phyloP scores from a whole-genome alignment of 2,888 invertebrate genomes.

The Chymomyza fuscimana region DNA sequence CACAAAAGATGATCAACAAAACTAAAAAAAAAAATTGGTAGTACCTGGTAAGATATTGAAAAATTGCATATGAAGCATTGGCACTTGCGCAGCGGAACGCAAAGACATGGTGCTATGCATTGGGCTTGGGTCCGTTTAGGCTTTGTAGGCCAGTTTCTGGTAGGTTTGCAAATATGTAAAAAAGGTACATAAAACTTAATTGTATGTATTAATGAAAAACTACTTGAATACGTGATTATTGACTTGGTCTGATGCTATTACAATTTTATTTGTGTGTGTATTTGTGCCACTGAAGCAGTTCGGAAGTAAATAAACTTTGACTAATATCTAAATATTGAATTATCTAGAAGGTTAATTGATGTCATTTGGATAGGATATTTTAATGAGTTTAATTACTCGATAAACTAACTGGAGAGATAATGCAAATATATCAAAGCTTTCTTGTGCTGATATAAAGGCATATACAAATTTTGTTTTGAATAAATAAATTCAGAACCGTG shows the following conservation, averaged over 20 bases:
- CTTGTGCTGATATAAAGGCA: too few relatives aligned
- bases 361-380: neutral
- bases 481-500: too few relatives aligned
- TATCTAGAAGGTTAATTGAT: neutral
- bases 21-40: conserved; percentile 22
- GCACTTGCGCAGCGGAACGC: neutral
- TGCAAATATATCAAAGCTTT: too few relatives aligned
- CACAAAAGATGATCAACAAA: conserved; percentile 26
- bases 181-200: neutral
- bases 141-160: neutral
- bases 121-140: neutral
- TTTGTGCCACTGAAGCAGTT: neutral
- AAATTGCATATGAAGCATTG: conserved; percentile 40
- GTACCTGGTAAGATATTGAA: conserved; percentile 5
- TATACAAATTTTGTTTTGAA: too few relatives aligned
- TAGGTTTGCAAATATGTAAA: neutral
- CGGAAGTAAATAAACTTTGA: neutral
- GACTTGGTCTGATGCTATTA: neutral
- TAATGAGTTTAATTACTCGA: too few relatives aligned
- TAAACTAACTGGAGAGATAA: too few relatives aligned
- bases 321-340: neutral
- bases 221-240: neutral
- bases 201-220: neutral
- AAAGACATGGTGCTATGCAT: neutral
- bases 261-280: neutral